phyloP scores from a whole-genome alignment of 1,140 invertebrate genomes.

The Holcopasites calliopsidis region DNA sequence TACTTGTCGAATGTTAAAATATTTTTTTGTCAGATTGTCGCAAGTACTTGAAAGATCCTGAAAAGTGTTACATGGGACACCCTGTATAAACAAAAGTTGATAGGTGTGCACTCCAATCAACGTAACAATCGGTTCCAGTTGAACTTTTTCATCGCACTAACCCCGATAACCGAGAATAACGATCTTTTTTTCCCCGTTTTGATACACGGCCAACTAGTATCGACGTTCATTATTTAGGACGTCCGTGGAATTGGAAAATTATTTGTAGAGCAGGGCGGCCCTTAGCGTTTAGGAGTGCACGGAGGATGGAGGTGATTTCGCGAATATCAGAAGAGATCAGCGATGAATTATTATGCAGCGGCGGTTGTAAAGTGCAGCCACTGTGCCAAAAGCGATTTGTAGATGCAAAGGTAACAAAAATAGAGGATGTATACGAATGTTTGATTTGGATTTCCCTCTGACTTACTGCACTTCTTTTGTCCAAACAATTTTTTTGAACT shows the following conservation, averaged over 20 bases:
- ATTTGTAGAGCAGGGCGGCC: neutral
- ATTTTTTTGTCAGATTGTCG: too few relatives aligned
- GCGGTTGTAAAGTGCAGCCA: neutral
- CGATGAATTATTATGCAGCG: neutral
- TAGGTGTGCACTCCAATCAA: neutral
- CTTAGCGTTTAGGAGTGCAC: too few relatives aligned
- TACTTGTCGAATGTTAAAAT: too few relatives aligned
- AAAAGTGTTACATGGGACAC: too few relatives aligned
- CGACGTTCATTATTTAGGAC: constrained; percentile 2
- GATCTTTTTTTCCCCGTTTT: neutral
- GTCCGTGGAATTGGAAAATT: neutral
- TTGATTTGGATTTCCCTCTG: neutral
- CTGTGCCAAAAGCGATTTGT: neutral
- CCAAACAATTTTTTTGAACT: too few relatives aligned
- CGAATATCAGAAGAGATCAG: neutral
- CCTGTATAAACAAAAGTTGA: neutral
- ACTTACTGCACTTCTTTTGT: too few relatives aligned
- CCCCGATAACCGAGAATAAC: neutral
- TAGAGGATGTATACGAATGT: neutral
- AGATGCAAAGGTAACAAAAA: neutral
- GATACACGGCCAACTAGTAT: neutral
- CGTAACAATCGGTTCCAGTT: neutral
- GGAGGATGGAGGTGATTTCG: too few relatives aligned
- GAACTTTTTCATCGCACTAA: neutral
- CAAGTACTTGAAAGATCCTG: too few relatives aligned